A percentile compares a stretch with the other conserved stretches of the same genome.
Conservation (phyloP, 64 coral and sea anemone species). For the Trachythela sp. region DNA sequence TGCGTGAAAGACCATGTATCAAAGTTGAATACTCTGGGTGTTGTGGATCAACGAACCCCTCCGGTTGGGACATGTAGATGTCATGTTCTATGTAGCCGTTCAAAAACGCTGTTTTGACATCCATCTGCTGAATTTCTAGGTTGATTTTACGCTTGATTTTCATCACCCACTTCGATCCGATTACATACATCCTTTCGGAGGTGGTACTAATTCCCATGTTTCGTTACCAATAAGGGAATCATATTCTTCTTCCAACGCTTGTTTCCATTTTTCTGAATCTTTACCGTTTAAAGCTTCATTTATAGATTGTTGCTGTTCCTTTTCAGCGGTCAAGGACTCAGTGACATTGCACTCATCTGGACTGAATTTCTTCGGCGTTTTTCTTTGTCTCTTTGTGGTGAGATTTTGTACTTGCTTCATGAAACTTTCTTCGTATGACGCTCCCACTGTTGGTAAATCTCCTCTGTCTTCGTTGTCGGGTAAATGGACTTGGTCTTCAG, state of each 20-base stretch:
- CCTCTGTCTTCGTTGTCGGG: neutral
- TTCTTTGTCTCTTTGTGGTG: neutral
- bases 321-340: neutral
- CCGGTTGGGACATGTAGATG: neutral
- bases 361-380: neutral
- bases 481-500: neutral
- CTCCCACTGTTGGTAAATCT: neutral
- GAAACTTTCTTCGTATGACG: neutral
- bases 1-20: no score
- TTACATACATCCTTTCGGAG: neutral
- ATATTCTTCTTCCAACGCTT: neutral
- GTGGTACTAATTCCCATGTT: neutral
- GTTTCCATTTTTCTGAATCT: neutral
- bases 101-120: neutral
- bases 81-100: neutral
- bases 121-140: slow-evolving; percentile 9
- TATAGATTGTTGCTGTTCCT: neutral
- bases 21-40: neutral
- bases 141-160: neutral
- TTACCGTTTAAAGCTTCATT: neutral
- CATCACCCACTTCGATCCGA: neutral
- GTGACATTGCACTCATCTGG: neutral
- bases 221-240: neutral
- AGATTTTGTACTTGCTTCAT: neutral
- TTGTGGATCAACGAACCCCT: neutral